Evolutionary conservation across 2,113 vertebrate genomes (phyloP), one percentile per base, ranked within the genome.

Genomic region (Donacobius atricapilla): DNA sequence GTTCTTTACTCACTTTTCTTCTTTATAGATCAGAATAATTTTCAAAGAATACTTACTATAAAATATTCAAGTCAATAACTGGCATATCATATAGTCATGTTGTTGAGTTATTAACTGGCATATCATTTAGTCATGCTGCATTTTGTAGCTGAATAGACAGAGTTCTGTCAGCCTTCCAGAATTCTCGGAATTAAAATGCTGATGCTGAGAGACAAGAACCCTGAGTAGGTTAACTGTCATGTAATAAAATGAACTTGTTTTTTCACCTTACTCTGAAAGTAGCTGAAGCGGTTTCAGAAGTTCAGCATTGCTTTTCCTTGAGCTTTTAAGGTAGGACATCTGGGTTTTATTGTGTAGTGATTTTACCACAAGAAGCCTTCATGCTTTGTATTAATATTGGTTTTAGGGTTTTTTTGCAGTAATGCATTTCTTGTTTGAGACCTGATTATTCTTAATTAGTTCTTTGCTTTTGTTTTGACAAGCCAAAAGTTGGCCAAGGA

Each of bases 391-490:
- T 84, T 57, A 77, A 19, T 47, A 23, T 44, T 69, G 22, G 11
- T 6, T 72, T 45, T 33, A 30, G 8, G 27, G 2, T 15, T 24
- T 53, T 72, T 78, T 75, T 69, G 44, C 42, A 64, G 42, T 42
- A 77, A 57, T 54, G 9, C 54, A 66, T 89, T 90, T 89, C 58
- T 86, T 66, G 30, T 80, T 53, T 89, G 71, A 85, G 53, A 65
- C 37, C 31, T 85, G 48, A 42, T 78, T 83, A 61, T 90, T 82
- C 57, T 51, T 80, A 51, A 64, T 83, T 68, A 72, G 37, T 73
- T 83, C 48, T 58, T 65, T 90, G 79, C 42, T 90, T 96, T 89
- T 92, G 47, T 78, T 95, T 95, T 94, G 71, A 66, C 42, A 94
- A 87, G 76, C 54, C 80, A 87, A 89, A 83, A 91, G 76, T 35